Evolutionary conservation across 2,888 invertebrate genomes (phyloP), one percentile per base, ranked within the genome.

Genomic region (Acrobasis suavella): DNA sequence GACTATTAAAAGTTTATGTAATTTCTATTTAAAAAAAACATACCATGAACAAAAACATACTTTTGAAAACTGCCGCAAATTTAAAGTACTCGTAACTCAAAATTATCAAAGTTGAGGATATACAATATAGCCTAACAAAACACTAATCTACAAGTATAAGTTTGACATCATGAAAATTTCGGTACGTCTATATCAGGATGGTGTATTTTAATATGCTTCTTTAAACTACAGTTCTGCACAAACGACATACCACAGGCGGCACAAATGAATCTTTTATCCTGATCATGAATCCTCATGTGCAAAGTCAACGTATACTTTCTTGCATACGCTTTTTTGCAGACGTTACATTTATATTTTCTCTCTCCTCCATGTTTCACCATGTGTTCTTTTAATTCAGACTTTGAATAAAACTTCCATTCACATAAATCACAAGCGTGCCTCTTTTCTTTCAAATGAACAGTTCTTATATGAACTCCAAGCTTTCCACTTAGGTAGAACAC

Each of bases 351-450:
- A 55, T 86, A 91, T 62, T 91, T 93, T 7, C 90, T 83, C 62
- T 93, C 93, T 0, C 93, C 93, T 0, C 87, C 88, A 50, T 94
- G 93, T 9, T 89, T 85, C 0, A 93, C 70, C 91, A 93, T 93
- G 52, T 94, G 94, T 14, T 91, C 89, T 49, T 91, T 93, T n/a
- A 94, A 77, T 62, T 93, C 93, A 0, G 91, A 91, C 38, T 89
- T 92, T 0, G 93, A 92, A 67, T 92, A 93, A 70, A 93, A 93
- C 62, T 90, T 89, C 84, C 93, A 93, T 10, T 93, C 93, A 55
- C 93, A 94, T 0, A 91, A 76, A 12, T 87, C 82, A 62, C 93
- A 94, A 0, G 87, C 75, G 51, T 88, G 87, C 6, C 92, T 68
- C 64, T 91, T 92, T 60, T 86, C 69, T 64, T 91, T 92, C 16